Base-by-base conservation (phyloP, 2,113 vertebrate species). In the Carollia perspicillata region DNA sequence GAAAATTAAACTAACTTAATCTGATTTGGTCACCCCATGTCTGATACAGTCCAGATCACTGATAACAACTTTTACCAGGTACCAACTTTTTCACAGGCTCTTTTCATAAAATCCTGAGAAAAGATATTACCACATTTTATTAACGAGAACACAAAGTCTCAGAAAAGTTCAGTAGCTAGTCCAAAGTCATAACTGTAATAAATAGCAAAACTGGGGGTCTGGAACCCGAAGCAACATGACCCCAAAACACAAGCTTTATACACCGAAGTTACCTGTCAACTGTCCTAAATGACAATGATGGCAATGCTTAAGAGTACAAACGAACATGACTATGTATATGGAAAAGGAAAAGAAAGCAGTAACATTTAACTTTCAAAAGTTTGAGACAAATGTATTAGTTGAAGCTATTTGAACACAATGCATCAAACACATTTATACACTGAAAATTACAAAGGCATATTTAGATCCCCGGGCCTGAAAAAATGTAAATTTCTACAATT, bases 1-100 rank as follows among this genome's bases (percentile, higher is more conserved):
- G 37, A 96, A 96, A 93, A 96, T 72, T 77, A 58, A 95, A 91
- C 20, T 78, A 53, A 86, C 23, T 95, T 93, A 66, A 86, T 93
- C 33, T 94, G 53, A 85, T 16, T 95, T 90, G 66, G 51, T 95
- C 88, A 93, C 30, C 23, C 37, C n/a, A 80, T 66, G 80, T 69
- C 74, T 92, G 23, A 93, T 58, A 93, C 9, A 95, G n/a, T 69
- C 22, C 80, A 90, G 12, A 10, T 95, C 60, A 84, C 9, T 71
- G 42, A 80, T 60, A 83, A 89, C n/a, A 93, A 93, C 66, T 60
- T 78, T 86, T 87, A 77, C 49, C 0, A 4, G 80, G 11, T 47
- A 80, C 17, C 35, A 30, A 80, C 49, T 80, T 96, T 80, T 83
- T 63, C 30, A 79, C 33, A 63, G 20, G 8, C 12, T 74, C 35